These are phyloP conservation scores for Bombus sibiricus DNA, from an alignment of 1,140 invertebrate genomes.

Conservation along the genomic window DNA sequence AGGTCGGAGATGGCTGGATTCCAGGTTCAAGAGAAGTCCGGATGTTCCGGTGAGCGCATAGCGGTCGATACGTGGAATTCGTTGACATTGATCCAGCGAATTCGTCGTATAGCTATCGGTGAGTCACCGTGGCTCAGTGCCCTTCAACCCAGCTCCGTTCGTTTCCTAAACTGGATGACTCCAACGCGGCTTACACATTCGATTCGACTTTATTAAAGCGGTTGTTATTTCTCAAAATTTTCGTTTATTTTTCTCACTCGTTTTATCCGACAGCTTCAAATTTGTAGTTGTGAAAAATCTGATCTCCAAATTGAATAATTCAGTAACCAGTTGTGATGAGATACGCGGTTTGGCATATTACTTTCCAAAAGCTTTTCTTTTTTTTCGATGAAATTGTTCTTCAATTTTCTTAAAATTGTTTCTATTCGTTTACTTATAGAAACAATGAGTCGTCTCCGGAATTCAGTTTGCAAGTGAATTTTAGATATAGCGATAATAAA, in stretches of 20 bases:
- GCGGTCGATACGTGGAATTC: constrained; percentile 51
- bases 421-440: no score
- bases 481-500: no score
- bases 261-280: not conserved
- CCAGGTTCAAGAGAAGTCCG: constrained; percentile 18
- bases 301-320: not conserved
- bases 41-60: constrained; percentile 28
- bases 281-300: not conserved
- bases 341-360: not conserved
- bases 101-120: constrained; percentile 54
- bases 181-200: not conserved
- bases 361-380: not conserved
- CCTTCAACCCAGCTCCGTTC: constrained; percentile 44
- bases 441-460: no score
- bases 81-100: constrained; percentile 57
- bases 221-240: not conserved
- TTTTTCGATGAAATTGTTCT: not conserved
- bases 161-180: constrained; percentile 49
- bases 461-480: no score
- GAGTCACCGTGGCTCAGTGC: constrained; percentile 60
- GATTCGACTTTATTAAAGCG: not conserved
- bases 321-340: no score
- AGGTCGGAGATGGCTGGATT: not conserved
- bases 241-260: not conserved
- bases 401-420: no score